Evolutionary conservation across 2,113 vertebrate species (phyloP), one percentile per base, ranked within the genome.

Genomic region (Entomyzon cyanotis): DNA sequence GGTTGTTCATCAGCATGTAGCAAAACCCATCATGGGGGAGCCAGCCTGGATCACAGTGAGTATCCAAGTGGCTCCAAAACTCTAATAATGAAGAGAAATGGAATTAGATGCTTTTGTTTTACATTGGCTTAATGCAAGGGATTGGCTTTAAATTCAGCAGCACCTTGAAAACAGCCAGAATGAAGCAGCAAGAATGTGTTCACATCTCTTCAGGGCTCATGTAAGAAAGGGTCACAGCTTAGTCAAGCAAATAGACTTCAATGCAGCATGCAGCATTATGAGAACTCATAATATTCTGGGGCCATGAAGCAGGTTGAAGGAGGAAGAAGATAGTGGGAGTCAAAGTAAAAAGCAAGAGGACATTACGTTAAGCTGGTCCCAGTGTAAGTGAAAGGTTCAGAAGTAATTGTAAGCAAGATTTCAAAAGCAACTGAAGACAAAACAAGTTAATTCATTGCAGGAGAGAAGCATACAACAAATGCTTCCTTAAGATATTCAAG

Each of bases 1-100:
- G 76, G 12, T 58, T 95, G 63, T 97, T 97, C 39, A 97, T 31
- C 64, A 98, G 91, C 94, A 97, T 94, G 96, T 99, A 99, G 96
- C 99, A 99, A 98, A 98, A 99, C 27, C 99, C 98, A 41, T 97
- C 98, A 93, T 98, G 98, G 10, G 99, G 96, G 60, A 98, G 95
- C 99, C 99, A 99, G 82, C 92, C 97, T 0, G 37, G 33, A 28
- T 95, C 95, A 97, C 99, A 99, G 84, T 7, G 79, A 8, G 98
- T 99, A 44, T 98, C 97, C 65, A 97, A 96, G 78, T 99, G 98
- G 14, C 92, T 97, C 94, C 97, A 97, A 67, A 98, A 77, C 90
- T 97, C 99, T 99, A 96, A 58, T 2, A 71, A 77, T 5, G 41
- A 80, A 95, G 70, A 97, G 42, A 94, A 89, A 64, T 0, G 0